A percentile compares a stretch with the other conserved stretches of the same genome.
phyloP scores from a whole-genome alignment of 92 coral and sea anemone species.

The Parazoanthus swiftii region DNA sequence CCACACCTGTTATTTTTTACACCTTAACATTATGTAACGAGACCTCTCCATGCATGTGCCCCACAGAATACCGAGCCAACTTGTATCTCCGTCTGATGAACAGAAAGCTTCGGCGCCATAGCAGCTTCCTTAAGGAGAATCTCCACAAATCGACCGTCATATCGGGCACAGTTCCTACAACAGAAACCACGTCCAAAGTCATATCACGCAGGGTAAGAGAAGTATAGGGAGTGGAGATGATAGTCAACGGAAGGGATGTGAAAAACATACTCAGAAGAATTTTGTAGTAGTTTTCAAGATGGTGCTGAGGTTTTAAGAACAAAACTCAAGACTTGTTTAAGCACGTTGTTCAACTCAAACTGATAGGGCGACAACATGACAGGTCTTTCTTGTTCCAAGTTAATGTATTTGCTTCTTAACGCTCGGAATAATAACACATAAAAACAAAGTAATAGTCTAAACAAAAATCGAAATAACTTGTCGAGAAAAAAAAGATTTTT shows the following conservation, averaged over 20 bases:
- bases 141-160: not conserved
- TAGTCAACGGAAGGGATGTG: too few relatives aligned
- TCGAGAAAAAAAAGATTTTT: too few relatives aligned
- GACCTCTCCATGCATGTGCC: not conserved
- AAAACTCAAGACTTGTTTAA: too few relatives aligned
- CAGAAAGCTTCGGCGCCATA: constrained; percentile 30
- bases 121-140: constrained; percentile 22
- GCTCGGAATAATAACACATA: too few relatives aligned
- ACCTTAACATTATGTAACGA: not conserved
- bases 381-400: not conserved
- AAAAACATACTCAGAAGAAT: not conserved
- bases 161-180: not conserved
- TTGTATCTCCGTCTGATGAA: constrained; percentile 37
- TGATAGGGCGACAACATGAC: not conserved
- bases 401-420: too few relatives aligned
- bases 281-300: not conserved
- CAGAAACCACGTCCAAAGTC: not conserved
- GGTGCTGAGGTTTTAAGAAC: too few relatives aligned
- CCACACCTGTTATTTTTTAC: too few relatives aligned
- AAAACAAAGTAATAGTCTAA: too few relatives aligned
- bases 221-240: not conserved
- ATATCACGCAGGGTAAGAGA: constrained; percentile 27
- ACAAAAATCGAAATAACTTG: too few relatives aligned
- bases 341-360: too few relatives aligned
- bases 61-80: constrained; percentile 39